Evolutionary conservation across 2,888 invertebrate species (phyloP).

Genomic region (Aphodius granarius): DNA sequence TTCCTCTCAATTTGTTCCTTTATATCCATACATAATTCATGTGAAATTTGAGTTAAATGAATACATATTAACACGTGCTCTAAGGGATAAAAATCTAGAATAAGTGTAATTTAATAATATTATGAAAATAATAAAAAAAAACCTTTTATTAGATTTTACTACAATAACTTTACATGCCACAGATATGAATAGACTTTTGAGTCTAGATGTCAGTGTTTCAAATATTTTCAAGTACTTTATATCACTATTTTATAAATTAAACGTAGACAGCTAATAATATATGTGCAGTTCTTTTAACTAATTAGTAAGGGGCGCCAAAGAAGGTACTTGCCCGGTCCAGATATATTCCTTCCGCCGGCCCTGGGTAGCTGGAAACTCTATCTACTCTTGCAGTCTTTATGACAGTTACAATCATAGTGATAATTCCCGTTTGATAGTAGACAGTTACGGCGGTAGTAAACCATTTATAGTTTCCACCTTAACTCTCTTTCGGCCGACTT

Average conservation of each 20-base stretch:
- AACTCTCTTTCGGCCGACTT: not conserved
- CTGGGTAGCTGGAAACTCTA: no score
- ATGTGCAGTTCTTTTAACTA: not conserved
- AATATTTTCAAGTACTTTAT: not conserved
- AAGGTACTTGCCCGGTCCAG: not conserved
- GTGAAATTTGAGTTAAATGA: not conserved
- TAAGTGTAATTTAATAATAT: not conserved
- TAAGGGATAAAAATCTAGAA: not conserved
- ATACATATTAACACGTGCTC: not conserved
- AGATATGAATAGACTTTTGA: not conserved
- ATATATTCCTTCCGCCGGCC: not conserved
- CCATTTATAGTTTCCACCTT: not conserved
- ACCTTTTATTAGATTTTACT: not conserved
- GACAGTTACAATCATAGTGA: not conserved
- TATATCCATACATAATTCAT: not conserved
- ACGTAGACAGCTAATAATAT: not conserved
- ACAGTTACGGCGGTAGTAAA: not conserved
- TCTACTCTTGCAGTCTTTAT: no score
- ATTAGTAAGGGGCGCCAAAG: not conserved
- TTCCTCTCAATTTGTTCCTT: not conserved
- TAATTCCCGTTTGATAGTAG: not conserved
- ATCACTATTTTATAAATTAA: not conserved
- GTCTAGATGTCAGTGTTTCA: not conserved
- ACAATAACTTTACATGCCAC: not conserved
- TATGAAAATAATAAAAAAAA: not conserved